A percentile compares a stretch with the other conserved stretches of the same genome.
Conservation (phyloP, 2,888 invertebrate species). For the Trimorus sp. region DNA sequence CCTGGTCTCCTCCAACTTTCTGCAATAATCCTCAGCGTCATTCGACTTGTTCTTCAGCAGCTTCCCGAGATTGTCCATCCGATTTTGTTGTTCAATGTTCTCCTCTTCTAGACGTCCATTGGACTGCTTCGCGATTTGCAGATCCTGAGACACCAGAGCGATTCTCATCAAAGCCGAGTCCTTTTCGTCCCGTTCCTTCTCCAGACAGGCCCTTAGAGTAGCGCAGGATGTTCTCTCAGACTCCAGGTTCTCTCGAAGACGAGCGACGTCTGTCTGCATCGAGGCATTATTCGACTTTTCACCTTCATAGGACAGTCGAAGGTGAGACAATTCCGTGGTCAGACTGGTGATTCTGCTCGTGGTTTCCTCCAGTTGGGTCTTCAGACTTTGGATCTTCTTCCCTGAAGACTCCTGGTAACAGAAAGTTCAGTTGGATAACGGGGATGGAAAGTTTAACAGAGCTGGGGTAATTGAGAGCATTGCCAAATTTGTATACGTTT, state of each 20-base stretch:
- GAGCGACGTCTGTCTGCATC: constrained; percentile 75
- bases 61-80: constrained; percentile 83
- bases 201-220: constrained; percentile 73
- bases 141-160: constrained; percentile 91
- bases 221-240: constrained; percentile 73
- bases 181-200: constrained; percentile 87
- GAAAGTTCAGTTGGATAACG: constrained; percentile 1
- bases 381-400: constrained; percentile 73
- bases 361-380: constrained; percentile 73
- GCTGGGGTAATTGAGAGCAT: too few relatives aligned
- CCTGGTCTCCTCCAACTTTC: constrained; percentile 78
- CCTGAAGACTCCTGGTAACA: constrained; percentile 75
- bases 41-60: constrained; percentile 83
- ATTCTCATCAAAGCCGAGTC: constrained; percentile 89
- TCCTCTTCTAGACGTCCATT: constrained; percentile 87
- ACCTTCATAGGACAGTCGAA: constrained; percentile 72
- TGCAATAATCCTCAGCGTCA: constrained; percentile 75
- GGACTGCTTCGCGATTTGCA: constrained; percentile 89
- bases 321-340: constrained; percentile 72
- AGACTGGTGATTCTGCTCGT: constrained; percentile 69
- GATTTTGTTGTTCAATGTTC: constrained; percentile 84
- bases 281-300: constrained; percentile 76
- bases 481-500: too few relatives aligned
- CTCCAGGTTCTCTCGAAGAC: constrained; percentile 76
- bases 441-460: too few relatives aligned